A percentile compares a stretch with the other conserved stretches of the same genome.
Conservation (phyloP, 1,140 invertebrate genomes). For the Bombyx mori region DNA sequence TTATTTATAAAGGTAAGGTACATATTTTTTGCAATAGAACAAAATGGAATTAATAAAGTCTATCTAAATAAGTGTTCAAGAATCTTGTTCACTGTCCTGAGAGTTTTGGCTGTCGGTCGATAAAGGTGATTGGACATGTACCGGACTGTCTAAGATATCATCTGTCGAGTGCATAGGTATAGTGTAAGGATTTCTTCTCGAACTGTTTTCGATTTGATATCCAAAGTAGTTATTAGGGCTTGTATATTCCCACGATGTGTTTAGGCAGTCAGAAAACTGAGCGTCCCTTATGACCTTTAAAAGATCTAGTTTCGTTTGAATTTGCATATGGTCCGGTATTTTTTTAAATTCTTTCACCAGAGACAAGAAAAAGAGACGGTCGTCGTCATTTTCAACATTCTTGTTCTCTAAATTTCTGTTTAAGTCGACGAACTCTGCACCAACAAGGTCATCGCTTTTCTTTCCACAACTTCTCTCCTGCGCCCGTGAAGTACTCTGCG, state of each 20-base stretch:
- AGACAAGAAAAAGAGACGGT: conserved; percentile 15
- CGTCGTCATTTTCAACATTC: conserved; percentile 10
- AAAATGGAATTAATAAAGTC: no score
- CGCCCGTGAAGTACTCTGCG: background rate
- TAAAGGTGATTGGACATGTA: no score
- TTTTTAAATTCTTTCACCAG: conserved; percentile 14
- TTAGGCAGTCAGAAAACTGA: conserved; percentile 10
- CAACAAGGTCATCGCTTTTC: conserved; percentile 6
- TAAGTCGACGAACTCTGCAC: conserved; percentile 8
- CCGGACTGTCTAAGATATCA: no score
- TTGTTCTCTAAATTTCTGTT: conserved; percentile 11
- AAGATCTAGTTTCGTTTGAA: conserved; percentile 14
- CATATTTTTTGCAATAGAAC: no score
- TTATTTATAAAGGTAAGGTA: no score
- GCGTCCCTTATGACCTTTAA: conserved; percentile 12
- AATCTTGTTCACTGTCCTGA: no score
- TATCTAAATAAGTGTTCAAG: no score
- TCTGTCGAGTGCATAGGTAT: no score
- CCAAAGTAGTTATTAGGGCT: no score
- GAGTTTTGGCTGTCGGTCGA: no score
- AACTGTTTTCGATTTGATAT: no score
- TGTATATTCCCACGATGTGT: background rate
- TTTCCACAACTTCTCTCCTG: conserved; percentile 8
- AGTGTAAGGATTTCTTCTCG: no score
- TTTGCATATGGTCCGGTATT: conserved; percentile 13